Evolutionary conservation across 2,888 invertebrate genomes (phyloP).

Genomic region (Lasioglossum oenotherae): DNA sequence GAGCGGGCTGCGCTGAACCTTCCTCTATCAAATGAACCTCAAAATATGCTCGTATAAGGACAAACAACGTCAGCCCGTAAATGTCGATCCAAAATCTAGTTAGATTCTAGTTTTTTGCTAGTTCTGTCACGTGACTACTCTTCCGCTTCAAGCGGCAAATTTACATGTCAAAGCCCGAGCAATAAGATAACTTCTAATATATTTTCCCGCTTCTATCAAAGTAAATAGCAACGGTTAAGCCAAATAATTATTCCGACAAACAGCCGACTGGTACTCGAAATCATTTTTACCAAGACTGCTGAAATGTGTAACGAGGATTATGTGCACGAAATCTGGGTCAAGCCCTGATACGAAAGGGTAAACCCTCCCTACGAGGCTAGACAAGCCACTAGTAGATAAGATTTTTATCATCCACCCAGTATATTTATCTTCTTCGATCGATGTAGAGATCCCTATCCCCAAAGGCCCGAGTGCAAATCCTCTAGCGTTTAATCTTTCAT

Average conservation of each 20-base stretch:
- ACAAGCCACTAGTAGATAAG: conserved; percentile 33
- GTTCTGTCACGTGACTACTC: too few relatives aligned
- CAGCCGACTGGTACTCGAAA: neutral
- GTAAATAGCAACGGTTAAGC: neutral
- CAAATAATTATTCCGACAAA: neutral
- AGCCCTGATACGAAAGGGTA: conserved; percentile 34
- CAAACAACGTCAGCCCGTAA: too few relatives aligned
- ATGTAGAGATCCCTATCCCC: conserved; percentile 4
- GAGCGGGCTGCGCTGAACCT: too few relatives aligned
- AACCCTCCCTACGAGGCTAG: conserved; percentile 25
- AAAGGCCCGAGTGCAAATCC: neutral
- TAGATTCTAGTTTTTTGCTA: too few relatives aligned
- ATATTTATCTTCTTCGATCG: conserved; percentile 28
- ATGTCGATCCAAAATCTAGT: too few relatives aligned
- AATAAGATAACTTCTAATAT: neutral
- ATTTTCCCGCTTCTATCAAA: neutral
- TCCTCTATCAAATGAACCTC: too few relatives aligned
- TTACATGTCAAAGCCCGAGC: neutral
- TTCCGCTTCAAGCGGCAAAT: neutral
- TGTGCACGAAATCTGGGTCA: conserved; percentile 51
- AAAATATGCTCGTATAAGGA: too few relatives aligned
- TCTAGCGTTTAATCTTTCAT: neutral
- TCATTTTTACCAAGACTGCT: neutral
- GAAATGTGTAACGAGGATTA: conserved; percentile 28
- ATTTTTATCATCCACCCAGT: conserved; percentile 40